A percentile compares a stretch with the other conserved stretches of the same genome.
These are phyloP conservation scores for Synergus gifuensis DNA, from an alignment of 2,888 invertebrate species.

Conservation along the genomic window DNA sequence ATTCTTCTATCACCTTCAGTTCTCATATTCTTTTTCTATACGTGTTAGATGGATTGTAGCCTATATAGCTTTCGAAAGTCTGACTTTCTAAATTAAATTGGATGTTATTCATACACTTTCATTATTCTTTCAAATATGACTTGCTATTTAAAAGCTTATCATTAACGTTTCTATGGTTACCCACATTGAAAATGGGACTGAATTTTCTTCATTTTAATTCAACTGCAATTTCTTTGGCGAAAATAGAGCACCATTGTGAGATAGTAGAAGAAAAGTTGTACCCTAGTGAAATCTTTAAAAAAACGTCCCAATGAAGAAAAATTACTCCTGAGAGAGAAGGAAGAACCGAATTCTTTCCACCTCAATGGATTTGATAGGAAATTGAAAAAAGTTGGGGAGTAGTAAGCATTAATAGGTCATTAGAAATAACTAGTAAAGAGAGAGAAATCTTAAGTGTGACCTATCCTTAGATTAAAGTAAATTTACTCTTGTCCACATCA, in stretches of 20 bases:
- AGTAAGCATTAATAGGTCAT: neutral
- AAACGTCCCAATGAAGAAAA: constrained; percentile 24
- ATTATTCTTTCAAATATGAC: neutral
- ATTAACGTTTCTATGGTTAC: too few species aligned
- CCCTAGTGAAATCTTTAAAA: constrained; percentile 22
- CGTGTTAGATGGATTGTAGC: neutral
- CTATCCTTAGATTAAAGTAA: neutral
- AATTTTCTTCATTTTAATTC: neutral
- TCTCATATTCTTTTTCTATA: neutral
- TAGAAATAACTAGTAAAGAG: neutral
- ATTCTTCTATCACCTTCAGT: constrained; percentile 9
- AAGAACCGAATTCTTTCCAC: neutral
- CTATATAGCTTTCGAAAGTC: neutral
- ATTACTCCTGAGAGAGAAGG: constrained; percentile 10
- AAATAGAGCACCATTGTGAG: neutral
- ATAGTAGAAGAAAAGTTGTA: constrained; percentile 23
- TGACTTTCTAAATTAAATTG: neutral
- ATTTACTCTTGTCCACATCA: neutral
- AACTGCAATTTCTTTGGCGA: neutral
- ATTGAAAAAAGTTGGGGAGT: neutral
- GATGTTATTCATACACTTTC: neutral
- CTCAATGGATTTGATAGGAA: neutral
- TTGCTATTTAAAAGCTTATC: neutral
- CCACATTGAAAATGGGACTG: neutral
- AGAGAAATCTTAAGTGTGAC: neutral